These are phyloP conservation scores for Drosophila diplacantha DNA, from an alignment of 2,888 invertebrate genomes.

Conservation along the genomic window DNA sequence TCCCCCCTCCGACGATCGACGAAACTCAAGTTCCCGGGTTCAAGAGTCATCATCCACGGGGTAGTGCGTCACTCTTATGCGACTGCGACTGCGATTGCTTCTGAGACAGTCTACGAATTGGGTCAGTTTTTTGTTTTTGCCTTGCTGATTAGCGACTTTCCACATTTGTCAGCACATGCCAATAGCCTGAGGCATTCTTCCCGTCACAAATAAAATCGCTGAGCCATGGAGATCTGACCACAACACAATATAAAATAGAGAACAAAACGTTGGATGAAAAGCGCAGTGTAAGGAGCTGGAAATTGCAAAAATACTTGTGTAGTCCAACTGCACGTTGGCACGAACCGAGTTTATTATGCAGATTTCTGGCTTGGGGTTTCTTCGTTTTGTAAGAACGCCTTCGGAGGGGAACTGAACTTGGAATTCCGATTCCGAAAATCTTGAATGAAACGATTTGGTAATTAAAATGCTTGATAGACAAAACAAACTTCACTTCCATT, in stretches of 20 bases:
- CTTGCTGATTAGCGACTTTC: conserved; percentile 35
- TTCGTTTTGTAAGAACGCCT: conserved; percentile 18
- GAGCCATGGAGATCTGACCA: conserved; percentile 48
- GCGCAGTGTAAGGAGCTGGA: conserved; percentile 23
- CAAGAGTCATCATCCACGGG: conserved; percentile 27
- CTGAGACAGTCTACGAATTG: conserved; percentile 46
- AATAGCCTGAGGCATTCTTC: conserved; percentile 49
- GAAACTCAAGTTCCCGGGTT: conserved; percentile 26
- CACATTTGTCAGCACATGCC: conserved; percentile 63
- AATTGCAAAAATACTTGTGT: conserved; percentile 13
- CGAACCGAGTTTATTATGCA: conserved; percentile 28
- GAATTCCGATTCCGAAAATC: conserved; percentile 22
- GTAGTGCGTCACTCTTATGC: conserved; percentile 57
- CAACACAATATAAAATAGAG: conserved; percentile 25
- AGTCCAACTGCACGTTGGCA: conserved; percentile 16
- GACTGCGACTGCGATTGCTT: background rate
- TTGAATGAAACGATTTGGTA: conserved; percentile 30
- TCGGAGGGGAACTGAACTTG: conserved; percentile 11
- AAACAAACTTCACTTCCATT: conserved; percentile 18
- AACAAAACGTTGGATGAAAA: conserved; percentile 24
- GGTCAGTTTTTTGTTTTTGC: conserved; percentile 49
- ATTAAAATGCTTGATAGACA: conserved; percentile 29
- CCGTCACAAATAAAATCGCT: conserved; percentile 43
- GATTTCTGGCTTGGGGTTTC: conserved; percentile 31
- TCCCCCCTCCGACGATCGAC: conserved; percentile 8